A percentile compares a stretch with the other conserved stretches of the same genome.
Evolutionary conservation across 92 coral and sea anemone genomes (phyloP).

Genomic region (Galaxea fascicularis): DNA sequence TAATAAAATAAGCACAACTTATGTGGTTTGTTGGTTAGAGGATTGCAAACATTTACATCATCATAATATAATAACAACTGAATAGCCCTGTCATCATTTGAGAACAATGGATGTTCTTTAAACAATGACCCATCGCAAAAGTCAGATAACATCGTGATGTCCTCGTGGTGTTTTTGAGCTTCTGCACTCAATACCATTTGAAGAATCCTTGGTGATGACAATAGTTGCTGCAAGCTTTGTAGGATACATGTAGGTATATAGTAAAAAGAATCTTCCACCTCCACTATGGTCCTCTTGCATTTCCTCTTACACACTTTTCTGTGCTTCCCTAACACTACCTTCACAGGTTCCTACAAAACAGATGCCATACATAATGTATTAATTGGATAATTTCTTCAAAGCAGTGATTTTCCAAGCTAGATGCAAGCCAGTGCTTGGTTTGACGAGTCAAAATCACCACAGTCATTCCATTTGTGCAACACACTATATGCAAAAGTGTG

Average conservation of each 20-base stretch:
- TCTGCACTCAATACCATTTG: constrained; percentile 29
- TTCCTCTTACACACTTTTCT: background rate
- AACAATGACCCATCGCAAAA: constrained; percentile 55
- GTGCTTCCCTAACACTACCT: background rate
- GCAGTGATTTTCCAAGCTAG: too few relatives aligned
- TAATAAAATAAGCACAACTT: constrained; percentile 54
- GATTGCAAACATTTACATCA: constrained; percentile 58
- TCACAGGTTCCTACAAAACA: constrained; percentile 6
- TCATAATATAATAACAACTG: constrained; percentile 57
- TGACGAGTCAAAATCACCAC: too few relatives aligned
- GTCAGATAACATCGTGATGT: constrained; percentile 33
- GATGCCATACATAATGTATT: background rate
- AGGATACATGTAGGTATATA: constrained; percentile 59
- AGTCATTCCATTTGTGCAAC: too few relatives aligned
- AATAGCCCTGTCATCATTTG: constrained; percentile 41
- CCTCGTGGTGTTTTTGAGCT: background rate
- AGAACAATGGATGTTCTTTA: constrained; percentile 45
- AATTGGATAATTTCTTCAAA: too few relatives aligned
- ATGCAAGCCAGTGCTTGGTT: too few relatives aligned
- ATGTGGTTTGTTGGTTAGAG: constrained; percentile 50
- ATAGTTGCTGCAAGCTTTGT: constrained; percentile 31
- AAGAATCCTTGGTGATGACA: constrained; percentile 28
- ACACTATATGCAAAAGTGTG: too few relatives aligned
- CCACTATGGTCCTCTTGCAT: constrained; percentile 23
- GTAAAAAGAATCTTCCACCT: constrained; percentile 55